Percentiles rank a stretch among this genome's conserved stretches.
Evolutionary conservation across 2,797 vertebrate species (phyloP).

Genomic region (Anabas testudineus): DNA sequence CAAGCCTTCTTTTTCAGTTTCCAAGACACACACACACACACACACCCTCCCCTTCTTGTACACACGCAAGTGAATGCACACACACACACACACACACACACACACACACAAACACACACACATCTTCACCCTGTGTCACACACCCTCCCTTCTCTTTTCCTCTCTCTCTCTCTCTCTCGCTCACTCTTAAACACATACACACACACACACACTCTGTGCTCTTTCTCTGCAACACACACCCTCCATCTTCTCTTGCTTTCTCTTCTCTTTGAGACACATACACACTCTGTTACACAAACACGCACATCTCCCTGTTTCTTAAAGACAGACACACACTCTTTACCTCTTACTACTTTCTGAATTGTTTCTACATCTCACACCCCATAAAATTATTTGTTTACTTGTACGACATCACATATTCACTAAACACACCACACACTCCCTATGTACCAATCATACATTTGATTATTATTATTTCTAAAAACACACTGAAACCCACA

Average conservation of each 20-base stretch:
- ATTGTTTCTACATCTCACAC: conserved; percentile 34
- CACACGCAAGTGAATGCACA: conserved; percentile 43
- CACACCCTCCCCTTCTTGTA: conserved; percentile 71
- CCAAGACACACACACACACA: conserved; percentile 61
- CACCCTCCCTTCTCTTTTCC: conserved; percentile 67
- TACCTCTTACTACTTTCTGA: conserved; percentile 56
- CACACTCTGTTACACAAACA: conserved; percentile 57
- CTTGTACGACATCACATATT: conserved; percentile 41
- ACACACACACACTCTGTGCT: conserved; percentile 51
- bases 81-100: conserved; percentile 21
- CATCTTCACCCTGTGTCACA: conserved; percentile 58
- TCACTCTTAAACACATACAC: conserved; percentile 62
- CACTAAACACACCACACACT: conserved; percentile 13
- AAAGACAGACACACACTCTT: conserved; percentile 68
- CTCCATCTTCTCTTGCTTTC: conserved; percentile 57
- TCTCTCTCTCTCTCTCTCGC: conserved; percentile 65
- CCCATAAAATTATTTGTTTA: conserved; percentile 19
- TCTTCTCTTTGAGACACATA: conserved; percentile 63
- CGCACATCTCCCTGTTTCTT: conserved; percentile 60
- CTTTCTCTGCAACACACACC: conserved; percentile 66
- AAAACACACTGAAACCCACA: conserved; percentile 51
- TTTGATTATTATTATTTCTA: conserved; percentile 40
- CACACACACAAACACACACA: conserved; percentile 40
- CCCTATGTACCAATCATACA: conserved; percentile 34
- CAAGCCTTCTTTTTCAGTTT: conserved; percentile 81